These are phyloP conservation scores for Megaceryle torquata DNA, from an alignment of 2,113 vertebrate species.

Conservation along the genomic window DNA sequence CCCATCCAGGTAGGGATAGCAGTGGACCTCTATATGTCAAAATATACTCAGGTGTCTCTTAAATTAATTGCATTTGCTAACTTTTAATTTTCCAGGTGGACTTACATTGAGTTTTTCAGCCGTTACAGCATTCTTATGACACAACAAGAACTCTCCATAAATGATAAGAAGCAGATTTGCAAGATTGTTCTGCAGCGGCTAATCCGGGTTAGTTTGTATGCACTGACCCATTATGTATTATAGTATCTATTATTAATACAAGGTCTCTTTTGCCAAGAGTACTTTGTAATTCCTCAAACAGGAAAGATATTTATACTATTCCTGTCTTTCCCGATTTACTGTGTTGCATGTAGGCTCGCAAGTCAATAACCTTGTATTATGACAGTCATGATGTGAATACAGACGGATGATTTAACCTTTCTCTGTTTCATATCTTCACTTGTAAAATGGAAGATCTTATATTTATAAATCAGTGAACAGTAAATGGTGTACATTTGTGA, in stretches of 20 bases:
- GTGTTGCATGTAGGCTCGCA: not conserved
- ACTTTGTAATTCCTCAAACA: not conserved
- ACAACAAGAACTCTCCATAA: conserved; percentile 78
- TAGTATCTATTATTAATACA: not conserved
- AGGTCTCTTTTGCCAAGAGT: not conserved
- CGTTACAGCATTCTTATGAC: conserved; percentile 95
- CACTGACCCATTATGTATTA: not conserved
- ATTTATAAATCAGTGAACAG: not conserved
- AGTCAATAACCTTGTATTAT: not conserved
- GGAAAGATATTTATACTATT: not conserved
- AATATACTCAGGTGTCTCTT: not conserved
- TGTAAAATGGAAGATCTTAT: not conserved
- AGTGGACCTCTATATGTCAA: not conserved
- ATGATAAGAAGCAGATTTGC: conserved; percentile 91
- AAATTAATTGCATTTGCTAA: not conserved
- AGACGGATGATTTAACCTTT: not conserved
- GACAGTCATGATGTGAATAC: fast-evolving
- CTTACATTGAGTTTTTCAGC: conserved; percentile 95
- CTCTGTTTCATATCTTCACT: not conserved
- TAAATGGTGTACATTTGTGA: not conserved
- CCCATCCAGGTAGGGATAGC: conserved; percentile 81
- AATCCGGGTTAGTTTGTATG: conserved; percentile 82
- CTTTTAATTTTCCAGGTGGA: conserved; percentile 84
- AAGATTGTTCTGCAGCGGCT: conserved; percentile 85
- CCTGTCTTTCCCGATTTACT: not conserved